Evolutionary conservation across 2,113 vertebrate genomes (phyloP).

Genomic region (Nanorana parkeri): DNA sequence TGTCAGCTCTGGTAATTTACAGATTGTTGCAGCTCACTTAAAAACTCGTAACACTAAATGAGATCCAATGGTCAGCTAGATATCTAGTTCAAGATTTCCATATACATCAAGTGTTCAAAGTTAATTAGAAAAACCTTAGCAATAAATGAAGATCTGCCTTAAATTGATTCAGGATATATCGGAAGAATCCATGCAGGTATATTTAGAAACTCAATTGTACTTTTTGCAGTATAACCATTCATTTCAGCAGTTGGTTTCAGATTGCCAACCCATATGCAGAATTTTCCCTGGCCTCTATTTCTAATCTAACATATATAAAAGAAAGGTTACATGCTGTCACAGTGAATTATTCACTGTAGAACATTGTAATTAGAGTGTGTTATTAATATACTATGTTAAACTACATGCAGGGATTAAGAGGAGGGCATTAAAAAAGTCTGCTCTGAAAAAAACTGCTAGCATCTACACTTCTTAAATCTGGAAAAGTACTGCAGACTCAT

Average conservation of each 20-base stretch:
- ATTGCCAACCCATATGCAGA: background rate
- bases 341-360: slow-evolving; percentile 7
- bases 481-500: slow-evolving; percentile 49
- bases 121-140: background rate
- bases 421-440: slow-evolving; percentile 11
- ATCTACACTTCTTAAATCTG: slow-evolving; percentile 54
- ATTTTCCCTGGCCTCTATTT: slow-evolving; percentile 16
- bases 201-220: slow-evolving; percentile 1
- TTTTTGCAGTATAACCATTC: background rate
- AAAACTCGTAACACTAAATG: background rate
- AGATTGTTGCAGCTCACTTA: background rate
- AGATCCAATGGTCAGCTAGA: background rate
- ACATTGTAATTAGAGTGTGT: slow-evolving; percentile 24
- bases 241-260: slow-evolving; percentile 2
- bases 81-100: background rate
- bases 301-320: slow-evolving; percentile 27
- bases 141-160: background rate
- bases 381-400: slow-evolving; percentile 40
- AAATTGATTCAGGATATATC: background rate
- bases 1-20: background rate
- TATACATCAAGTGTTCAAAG: background rate
- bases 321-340: slow-evolving; percentile 12
- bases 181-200: background rate
- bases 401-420: slow-evolving; percentile 35
- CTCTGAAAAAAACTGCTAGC: slow-evolving; percentile 38